These are phyloP conservation scores for Bufo gargarizans DNA, from an alignment of 2,113 vertebrate species.

Conservation along the genomic window DNA sequence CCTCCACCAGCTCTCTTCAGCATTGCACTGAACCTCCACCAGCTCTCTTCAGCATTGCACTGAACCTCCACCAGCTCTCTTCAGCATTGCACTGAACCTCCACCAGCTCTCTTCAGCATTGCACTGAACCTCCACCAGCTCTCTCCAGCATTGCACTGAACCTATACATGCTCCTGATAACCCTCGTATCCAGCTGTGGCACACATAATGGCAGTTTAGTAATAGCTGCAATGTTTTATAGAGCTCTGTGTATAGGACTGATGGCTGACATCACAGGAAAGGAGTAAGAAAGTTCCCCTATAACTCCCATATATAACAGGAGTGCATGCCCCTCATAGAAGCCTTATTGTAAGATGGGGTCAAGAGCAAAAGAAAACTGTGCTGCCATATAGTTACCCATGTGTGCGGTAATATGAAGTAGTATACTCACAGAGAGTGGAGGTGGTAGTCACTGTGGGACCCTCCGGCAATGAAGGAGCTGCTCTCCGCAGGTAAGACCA, in stretches of 20 bases:
- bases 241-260: background rate
- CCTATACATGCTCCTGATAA: too few relatives aligned
- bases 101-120: too few relatives aligned
- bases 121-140: too few relatives aligned
- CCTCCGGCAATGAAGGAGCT: conserved; percentile 38
- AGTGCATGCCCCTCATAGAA: background rate
- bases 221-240: background rate
- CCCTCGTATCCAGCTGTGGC: too few relatives aligned
- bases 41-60: too few relatives aligned
- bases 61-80: too few relatives aligned
- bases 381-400: background rate
- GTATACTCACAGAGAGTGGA: conserved; percentile 46
- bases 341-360: background rate
- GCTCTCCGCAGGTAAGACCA: conserved; percentile 51
- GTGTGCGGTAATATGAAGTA: background rate
- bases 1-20: too few relatives aligned
- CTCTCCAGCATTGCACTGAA: too few relatives aligned
- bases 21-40: too few relatives aligned
- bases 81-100: too few relatives aligned
- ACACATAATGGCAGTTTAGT: background rate
- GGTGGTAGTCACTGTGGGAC: conserved; percentile 43
- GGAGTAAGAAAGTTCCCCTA: background rate
- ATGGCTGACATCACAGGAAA: background rate
- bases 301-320: background rate
- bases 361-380: background rate